Base-by-base conservation (phyloP, 1,140 invertebrate genomes). In the Thaumatotibia leucotreta region DNA sequence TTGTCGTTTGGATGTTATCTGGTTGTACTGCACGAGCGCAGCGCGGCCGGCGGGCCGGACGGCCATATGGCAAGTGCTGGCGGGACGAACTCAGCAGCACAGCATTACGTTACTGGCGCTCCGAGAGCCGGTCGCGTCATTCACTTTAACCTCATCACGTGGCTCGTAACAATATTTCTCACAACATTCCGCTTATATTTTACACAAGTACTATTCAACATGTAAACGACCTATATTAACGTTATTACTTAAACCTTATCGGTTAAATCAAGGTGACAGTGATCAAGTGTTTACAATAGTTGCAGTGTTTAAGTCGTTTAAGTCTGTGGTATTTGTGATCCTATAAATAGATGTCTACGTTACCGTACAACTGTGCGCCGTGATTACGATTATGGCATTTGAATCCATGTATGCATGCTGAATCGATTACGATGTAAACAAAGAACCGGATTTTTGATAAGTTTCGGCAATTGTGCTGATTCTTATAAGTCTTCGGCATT, bases 271-370 rank as follows among this genome's bases (percentile, higher is more conserved):
- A 24, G 50, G 50, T 24, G 23, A 27, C 23, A 54, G 50, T 54
- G 50, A 24, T 29, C 10, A 27, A 58, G 79, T 83, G 79, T 82
- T 82, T 80, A 77, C 74, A 70, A 72, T 70, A 75, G 72, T 83
- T 62, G 22, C 20, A 20, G 61, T 62, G 61, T 22, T 32, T 23
- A 22, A 39, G n/a, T 39, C 35, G 35, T 39, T 45, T 20, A 45
- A 45, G 31, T 62, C 50, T 61, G 63, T 79, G 78, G 73, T 80
- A 82, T 58, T 58, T 14, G 52, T 58, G 52, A 58, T 29, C 14
- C 27, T 58, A 58, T 27, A 14, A 58, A 14, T 58, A 58, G 52
- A 58, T 58, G 52, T 27, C 4, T 24, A 29, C 52, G 23, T 58
- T 27, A 45, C 52, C 24, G n/a, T 27, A 58, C 24, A 27, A 14